Base-by-base conservation (phyloP, 2,797 vertebrate species). In the Aplochiton taeniatus region DNA sequence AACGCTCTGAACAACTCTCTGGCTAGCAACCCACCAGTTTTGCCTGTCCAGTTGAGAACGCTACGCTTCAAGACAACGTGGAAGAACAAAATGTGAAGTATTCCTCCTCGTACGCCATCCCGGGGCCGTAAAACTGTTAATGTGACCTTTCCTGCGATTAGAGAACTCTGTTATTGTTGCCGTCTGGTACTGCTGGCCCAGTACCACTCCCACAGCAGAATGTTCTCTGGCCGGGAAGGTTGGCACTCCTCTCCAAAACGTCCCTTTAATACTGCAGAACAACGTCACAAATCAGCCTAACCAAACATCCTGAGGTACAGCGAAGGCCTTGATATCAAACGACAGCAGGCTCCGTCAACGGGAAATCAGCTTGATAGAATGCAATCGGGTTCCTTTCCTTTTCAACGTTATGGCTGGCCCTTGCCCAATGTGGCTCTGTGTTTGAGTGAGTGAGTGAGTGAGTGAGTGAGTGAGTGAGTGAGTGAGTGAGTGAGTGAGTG, bases 111-210 rank as follows among this genome's bases (percentile, higher is more conserved):
- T 11, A 73, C 9, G 79, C 63, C 74, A 48, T 73, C 72, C 71
- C 17, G 76, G 75, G 72, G 71, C 75, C 80, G 82, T 72, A 44
- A 9, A 31, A 63, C 60, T 50, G 73, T 83, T 70, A 47, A 72
- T 76, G 49, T 59, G 62, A 61, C 68, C 66, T 85, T 81, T 76
- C 68, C 72, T 74, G 57, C 60, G 48, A 61, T 76, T 76, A 74
- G 17, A 60, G 19, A 63, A 61, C 71, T 61, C 73, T 77, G 52
- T 82, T 79, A 83, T 83, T 79, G 78, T 85, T 85, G 70, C 65
- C 73, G 75, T 85, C 77, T 86, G 69, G 46, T 56, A 11, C 63
- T 18, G 18, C 9, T 19, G 18, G 16, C 42, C 42, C 12, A 4
- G 14, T 45, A 14, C 14, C 19, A 58, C 61, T 41, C 20, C 13